Conservation (phyloP, 1,140 invertebrate genomes). For the Drosophila kohkoa region DNA sequence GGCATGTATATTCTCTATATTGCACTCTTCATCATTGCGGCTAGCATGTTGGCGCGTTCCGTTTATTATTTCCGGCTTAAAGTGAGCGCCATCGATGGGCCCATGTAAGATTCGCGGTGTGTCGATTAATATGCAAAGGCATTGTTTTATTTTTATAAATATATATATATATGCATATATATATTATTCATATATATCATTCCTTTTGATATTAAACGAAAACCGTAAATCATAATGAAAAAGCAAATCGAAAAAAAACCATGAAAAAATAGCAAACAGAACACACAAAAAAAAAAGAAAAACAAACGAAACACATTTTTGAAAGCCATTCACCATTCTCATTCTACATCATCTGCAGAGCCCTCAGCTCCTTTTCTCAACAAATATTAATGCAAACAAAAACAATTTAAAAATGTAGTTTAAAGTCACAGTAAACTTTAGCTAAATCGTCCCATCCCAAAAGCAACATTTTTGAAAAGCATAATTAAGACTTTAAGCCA, state of each 20-base stretch:
- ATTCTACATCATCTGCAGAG: slow-evolving; percentile 23
- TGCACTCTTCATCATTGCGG: slow-evolving; percentile 90
- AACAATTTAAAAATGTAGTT: slow-evolving; percentile 25
- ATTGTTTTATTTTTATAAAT: slow-evolving; percentile 81
- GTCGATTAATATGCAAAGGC: slow-evolving; percentile 61
- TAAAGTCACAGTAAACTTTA: slow-evolving; percentile 56
- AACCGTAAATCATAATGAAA: slow-evolving; percentile 51
- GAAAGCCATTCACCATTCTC: slow-evolving; percentile 18
- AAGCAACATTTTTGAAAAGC: slow-evolving; percentile 47
- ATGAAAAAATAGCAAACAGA: slow-evolving; percentile 45
- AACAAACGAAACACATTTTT: slow-evolving; percentile 24
- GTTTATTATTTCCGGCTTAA: slow-evolving; percentile 96
- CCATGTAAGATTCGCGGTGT: slow-evolving; percentile 87
- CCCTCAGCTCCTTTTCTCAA: slow-evolving; percentile 26
- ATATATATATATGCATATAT: slow-evolving; percentile 62
- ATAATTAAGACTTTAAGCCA: slow-evolving; percentile 67
- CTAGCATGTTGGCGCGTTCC: slow-evolving; percentile 91
- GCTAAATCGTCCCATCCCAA: slow-evolving; percentile 54
- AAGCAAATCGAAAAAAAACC: slow-evolving; percentile 35
- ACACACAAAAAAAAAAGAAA: slow-evolving; percentile 36
- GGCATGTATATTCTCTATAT: slow-evolving; percentile 94
- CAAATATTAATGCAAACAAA: slow-evolving; percentile 19
- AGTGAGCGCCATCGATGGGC: slow-evolving; percentile 93
- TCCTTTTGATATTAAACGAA: slow-evolving; percentile 84
- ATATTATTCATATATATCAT: slow-evolving; percentile 80